A percentile compares a stretch with the other conserved stretches of the same genome.
These are phyloP conservation scores for Drosophila anomalata DNA, from an alignment of 2,888 invertebrate genomes.

Conservation along the genomic window DNA sequence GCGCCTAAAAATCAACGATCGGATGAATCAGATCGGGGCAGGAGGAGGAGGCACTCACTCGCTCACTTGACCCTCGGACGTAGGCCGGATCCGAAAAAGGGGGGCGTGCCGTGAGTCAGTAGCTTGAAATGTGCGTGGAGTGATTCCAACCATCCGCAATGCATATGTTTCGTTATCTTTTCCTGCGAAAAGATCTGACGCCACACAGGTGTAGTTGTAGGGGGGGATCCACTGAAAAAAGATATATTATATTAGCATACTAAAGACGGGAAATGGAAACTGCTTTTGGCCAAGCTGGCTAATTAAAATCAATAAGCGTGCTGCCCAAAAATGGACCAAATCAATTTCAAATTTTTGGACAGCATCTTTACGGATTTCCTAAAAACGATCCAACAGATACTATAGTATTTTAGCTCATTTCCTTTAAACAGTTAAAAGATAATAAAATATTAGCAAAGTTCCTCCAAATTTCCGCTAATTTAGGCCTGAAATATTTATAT, in stretches of 20 bases:
- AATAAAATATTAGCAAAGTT: not conserved
- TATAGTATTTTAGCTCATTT: not conserved
- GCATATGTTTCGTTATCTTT: conserved; percentile 21
- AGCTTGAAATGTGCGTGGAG: conserved; percentile 35
- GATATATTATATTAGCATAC: conserved; percentile 4
- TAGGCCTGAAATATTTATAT: not conserved
- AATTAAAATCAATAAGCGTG: conserved; percentile 18
- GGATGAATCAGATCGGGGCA: conserved; percentile 48
- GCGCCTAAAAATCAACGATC: conserved; percentile 46
- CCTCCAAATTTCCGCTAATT: not conserved
- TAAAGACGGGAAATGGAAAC: conserved; percentile 24
- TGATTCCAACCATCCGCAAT: conserved; percentile 11
- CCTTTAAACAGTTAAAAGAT: not conserved
- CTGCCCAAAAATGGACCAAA: not conserved
- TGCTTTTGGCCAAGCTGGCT: conserved; percentile 18
- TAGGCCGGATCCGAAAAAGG: conserved; percentile 9
- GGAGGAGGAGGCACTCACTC: not conserved
- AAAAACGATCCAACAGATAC: not conserved
- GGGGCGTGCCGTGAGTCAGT: conserved; percentile 24
- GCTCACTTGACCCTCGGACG: conserved; percentile 38
- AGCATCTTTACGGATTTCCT: not conserved
- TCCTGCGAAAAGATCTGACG: conserved; percentile 26
- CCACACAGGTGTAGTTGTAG: not conserved
- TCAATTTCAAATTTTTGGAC: conserved; percentile 7
- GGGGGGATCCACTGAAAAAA: not conserved